A percentile compares a stretch with the other conserved stretches of the same genome.
Conservation (phyloP, 2,888 invertebrate genomes). For the Pycnomerus fuliginosus region DNA sequence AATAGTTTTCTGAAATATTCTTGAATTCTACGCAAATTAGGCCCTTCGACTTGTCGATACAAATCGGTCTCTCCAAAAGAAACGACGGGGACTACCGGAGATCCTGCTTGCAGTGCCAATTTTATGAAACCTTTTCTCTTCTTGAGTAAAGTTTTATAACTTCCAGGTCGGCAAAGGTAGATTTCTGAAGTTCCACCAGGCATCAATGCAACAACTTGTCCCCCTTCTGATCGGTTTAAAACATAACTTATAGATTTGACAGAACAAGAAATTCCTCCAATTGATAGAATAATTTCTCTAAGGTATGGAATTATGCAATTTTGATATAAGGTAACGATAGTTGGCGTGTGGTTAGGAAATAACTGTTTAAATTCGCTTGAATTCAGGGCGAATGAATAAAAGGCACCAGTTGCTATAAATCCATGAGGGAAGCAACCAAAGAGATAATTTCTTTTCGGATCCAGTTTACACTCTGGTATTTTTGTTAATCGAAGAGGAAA, state of each 20-base stretch:
- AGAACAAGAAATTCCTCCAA: conserved; percentile 61
- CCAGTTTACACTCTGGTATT: conserved; percentile 79
- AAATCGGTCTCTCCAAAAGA: conserved; percentile 89
- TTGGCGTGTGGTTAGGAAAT: no score
- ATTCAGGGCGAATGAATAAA: no score
- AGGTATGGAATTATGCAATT: no score
- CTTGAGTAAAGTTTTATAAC: no score
- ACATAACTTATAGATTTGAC: conserved; percentile 66
- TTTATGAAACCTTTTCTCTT: conserved; percentile 65
- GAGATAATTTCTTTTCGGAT: conserved; percentile 78
- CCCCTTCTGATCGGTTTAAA: conserved; percentile 56
- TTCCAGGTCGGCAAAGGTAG: conserved; percentile 54
- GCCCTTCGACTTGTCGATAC: conserved; percentile 68
- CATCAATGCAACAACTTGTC: conserved; percentile 70
- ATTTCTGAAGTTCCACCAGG: conserved; percentile 90
- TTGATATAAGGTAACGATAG: no score
- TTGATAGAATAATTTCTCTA: no score
- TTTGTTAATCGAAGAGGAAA: conserved; percentile 90
- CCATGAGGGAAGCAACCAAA: conserved; percentile 92
- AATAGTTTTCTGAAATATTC: conserved; percentile 62
- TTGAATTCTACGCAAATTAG: conserved; percentile 66
- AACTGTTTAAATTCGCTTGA: no score
- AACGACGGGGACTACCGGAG: conserved; percentile 80
- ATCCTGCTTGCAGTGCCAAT: conserved; percentile 56
- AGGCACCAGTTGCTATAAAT: conserved; percentile 72